These are phyloP conservation scores for Pogonomyrmex californicus DNA, from an alignment of 1,140 invertebrate genomes.

Conservation along the genomic window DNA sequence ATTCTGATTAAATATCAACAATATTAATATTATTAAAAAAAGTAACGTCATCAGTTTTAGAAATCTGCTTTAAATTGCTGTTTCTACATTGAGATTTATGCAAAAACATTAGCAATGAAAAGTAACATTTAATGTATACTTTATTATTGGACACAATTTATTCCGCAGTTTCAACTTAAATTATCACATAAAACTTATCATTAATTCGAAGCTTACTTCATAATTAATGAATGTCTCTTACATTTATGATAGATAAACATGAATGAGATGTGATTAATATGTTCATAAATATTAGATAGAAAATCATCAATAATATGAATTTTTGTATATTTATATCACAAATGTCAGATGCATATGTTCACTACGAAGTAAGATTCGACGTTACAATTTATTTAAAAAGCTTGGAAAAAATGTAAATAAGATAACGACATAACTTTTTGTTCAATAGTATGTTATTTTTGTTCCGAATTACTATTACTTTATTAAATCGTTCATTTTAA, in stretches of 20 bases:
- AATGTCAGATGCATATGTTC: conserved; percentile 4
- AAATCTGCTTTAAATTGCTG: conserved; percentile 8
- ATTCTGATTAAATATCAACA: conserved; percentile 20
- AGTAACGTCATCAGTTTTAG: conserved; percentile 2
- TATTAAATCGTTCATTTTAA: conserved; percentile 9
- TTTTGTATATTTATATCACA: not conserved
- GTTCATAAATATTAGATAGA: not conserved
- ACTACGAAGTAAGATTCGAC: conserved; percentile 16
- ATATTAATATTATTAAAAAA: not conserved
- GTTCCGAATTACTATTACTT: not conserved
- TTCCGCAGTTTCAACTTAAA: not conserved
- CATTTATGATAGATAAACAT: conserved; percentile 14
- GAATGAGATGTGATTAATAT: not conserved
- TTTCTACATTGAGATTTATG: not conserved
- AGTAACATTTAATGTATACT: not conserved
- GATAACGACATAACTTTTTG: conserved; percentile 1
- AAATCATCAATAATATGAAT: not conserved
- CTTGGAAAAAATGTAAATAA: conserved; percentile 10
- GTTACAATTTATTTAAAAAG: conserved; percentile 17
- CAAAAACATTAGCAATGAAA: conserved; percentile 13
- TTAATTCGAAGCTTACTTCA: conserved; percentile 13
- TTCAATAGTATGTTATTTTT: not conserved
- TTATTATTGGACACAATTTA: conserved; percentile 24
- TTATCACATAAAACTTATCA: not conserved
- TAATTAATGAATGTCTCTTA: conserved; percentile 14